A percentile compares a stretch with the other conserved stretches of the same genome.
These are phyloP conservation scores for Shargacucullia verbasci DNA, from an alignment of 2,888 invertebrate genomes.

Conservation along the genomic window DNA sequence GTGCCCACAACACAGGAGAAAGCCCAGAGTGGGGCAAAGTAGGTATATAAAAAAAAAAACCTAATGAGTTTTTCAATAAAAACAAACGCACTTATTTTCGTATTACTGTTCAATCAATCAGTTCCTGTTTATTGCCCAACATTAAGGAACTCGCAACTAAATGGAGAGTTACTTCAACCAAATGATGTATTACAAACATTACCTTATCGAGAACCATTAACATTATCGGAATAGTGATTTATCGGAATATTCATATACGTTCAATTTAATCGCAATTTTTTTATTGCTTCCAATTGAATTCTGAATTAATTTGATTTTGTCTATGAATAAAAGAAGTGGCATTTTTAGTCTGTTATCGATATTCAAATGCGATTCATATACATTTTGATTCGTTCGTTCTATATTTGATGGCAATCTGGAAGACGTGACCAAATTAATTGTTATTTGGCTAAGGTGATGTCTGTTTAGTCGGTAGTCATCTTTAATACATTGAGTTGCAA, in stretches of 20 bases:
- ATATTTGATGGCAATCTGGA: not conserved
- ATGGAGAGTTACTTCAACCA: not conserved
- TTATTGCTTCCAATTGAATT: constrained; percentile 17
- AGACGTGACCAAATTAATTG: not conserved
- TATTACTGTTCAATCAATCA: constrained; percentile 46
- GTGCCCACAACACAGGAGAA: too few relatives aligned
- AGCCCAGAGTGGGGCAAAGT: too few relatives aligned
- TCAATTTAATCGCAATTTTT: constrained; percentile 17
- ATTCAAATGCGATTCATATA: constrained; percentile 6
- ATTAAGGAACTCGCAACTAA: constrained; percentile 11
- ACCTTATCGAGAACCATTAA: constrained; percentile 23
- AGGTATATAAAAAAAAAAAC: too few relatives aligned
- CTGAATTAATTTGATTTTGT: constrained; percentile 3
- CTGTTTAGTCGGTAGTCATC: too few relatives aligned
- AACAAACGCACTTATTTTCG: constrained; percentile 9
- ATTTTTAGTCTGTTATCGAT: not conserved
- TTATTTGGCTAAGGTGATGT: too few relatives aligned
- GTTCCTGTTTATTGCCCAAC: constrained; percentile 8
- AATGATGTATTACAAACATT: constrained; percentile 13
- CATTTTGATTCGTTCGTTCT: not conserved
- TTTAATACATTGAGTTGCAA: too few relatives aligned
- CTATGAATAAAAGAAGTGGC: constrained; percentile 12
- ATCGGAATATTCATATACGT: constrained; percentile 7
- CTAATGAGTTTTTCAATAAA: too few relatives aligned
- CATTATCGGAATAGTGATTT: not conserved